These are phyloP conservation scores for Procambarus virginalis DNA, from an alignment of 1,140 invertebrate species.

Conservation along the genomic window DNA sequence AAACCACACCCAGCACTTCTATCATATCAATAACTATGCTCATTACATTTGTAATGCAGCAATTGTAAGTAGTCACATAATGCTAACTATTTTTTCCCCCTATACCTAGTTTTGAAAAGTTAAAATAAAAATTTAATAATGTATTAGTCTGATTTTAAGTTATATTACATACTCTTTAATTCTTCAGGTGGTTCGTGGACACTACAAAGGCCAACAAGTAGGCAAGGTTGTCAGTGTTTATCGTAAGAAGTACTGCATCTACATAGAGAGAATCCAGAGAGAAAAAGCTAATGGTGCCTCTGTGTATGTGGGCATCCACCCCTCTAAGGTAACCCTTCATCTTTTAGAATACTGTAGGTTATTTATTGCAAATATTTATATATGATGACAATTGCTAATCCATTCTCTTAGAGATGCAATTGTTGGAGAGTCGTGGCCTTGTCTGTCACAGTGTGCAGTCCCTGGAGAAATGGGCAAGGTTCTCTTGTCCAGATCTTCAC, in stretches of 20 bases:
- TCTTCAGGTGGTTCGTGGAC: conserved; percentile 92
- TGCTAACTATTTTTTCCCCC: too few species aligned
- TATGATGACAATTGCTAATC: conserved; percentile 63
- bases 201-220: conserved; percentile 99
- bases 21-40: too few species aligned
- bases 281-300: conserved; percentile 99
- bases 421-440: conserved; percentile 4
- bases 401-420: conserved; percentile 59
- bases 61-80: too few species aligned
- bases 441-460: conserved; percentile 41
- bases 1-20: too few species aligned
- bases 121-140: too few species aligned
- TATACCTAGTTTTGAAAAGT: too few species aligned
- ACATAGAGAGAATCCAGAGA: conserved; percentile 98
- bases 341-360: background rate
- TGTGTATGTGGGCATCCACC: conserved; percentile 98
- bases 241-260: conserved; percentile 98
- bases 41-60: too few species aligned
- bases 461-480: conserved; percentile 41
- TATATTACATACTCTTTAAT: too few species aligned
- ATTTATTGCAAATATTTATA: background rate
- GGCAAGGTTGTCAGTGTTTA: conserved; percentile 99
- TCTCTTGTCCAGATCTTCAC: conserved; percentile 39
- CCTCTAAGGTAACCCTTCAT: conserved; percentile 87
- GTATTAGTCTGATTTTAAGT: too few species aligned